Evolutionary conservation across 1,140 invertebrate genomes (phyloP), one percentile per base, ranked within the genome.

Genomic region (Eriosoma lanigerum): DNA sequence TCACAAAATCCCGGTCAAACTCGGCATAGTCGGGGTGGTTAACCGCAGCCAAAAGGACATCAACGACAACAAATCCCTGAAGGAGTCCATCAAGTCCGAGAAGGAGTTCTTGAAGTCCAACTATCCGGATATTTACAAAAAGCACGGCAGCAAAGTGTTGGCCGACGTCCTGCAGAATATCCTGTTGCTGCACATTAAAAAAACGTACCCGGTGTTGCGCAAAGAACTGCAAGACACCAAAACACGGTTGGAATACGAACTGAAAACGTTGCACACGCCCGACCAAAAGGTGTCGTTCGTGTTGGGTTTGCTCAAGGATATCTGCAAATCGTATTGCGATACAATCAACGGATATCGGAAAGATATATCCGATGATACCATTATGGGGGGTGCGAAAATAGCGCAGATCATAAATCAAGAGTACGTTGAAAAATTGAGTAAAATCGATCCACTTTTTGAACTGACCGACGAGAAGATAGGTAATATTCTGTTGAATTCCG

Each of bases 331-430:
- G 32, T 93, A 93, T 84, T 91, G 89, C 83, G 87, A 88, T 17
- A 92, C 91, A 3, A 91, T 93, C 81, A 90, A 91, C 83, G 92
- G 88, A 19, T 92, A 90, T 24, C 86, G 90, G 4, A 88, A 88
- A 80, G 91, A 93, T 85, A 91, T 93, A 82, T 90, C 92, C 84
- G 93, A 90, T 3, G 88, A 89, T 17, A 91, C 92, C 87, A 84
- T 93, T 82, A 91, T 90, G 85, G 92, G 92, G 52, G 92, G 92
- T 76, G 92, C 92, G 46, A 86, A 92, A 56, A 93, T 93, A 64
- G 90, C 90, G 83, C 92, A 91, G 83, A 92, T 93, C 82, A 93
- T 93, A 84, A 90, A 93, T 84, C 90, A 92, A 82, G 91, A 90
- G 17, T 93, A 92, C 86, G 88, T 89, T 26, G 83, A 87, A 73